Evolutionary conservation across 2,113 vertebrate species (phyloP).

Genomic region (Zapornia atra): DNA sequence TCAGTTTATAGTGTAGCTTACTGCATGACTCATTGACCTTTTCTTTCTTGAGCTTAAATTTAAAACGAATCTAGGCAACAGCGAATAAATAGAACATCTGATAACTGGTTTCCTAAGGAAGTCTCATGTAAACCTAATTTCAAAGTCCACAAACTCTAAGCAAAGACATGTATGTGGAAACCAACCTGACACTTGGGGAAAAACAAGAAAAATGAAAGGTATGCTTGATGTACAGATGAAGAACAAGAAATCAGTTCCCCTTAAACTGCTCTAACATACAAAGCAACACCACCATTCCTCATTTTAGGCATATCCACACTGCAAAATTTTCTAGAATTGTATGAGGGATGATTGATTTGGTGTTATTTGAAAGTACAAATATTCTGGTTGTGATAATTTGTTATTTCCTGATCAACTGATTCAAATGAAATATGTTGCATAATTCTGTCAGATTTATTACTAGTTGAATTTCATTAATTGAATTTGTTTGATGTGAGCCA

Average conservation of each 20-base stretch:
- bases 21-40: conserved; percentile 11
- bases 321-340: neutral
- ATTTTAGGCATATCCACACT: neutral
- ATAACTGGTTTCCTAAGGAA: conserved; percentile 22
- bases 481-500: neutral
- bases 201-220: accelerated
- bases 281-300: neutral
- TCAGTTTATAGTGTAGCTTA: neutral
- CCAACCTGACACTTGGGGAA: neutral
- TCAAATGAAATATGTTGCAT: neutral
- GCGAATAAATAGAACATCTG: neutral
- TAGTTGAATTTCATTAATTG: neutral
- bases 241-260: neutral
- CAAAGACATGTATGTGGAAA: neutral
- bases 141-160: neutral
- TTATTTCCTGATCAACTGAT: neutral
- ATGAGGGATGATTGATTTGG: neutral
- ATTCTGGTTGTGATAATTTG: neutral
- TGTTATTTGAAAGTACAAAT: neutral
- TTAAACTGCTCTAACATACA: neutral
- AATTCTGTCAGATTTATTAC: neutral
- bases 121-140: neutral
- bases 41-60: conserved; percentile 34
- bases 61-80: conserved; percentile 7
- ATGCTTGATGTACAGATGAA: neutral